phyloP scores from a whole-genome alignment of 2,113 vertebrate genomes.

The Alectura lathami region DNA sequence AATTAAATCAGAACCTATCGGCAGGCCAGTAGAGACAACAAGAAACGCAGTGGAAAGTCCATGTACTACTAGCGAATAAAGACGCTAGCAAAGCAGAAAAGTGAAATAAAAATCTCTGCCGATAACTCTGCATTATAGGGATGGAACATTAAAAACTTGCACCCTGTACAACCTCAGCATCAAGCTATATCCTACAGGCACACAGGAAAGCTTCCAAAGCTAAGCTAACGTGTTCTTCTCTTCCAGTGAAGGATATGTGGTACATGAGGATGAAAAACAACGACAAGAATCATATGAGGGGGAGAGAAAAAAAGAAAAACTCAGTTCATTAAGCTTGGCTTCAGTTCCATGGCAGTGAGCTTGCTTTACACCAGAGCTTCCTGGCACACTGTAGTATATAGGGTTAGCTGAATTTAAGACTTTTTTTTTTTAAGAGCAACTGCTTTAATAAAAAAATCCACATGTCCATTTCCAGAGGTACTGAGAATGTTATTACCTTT shows the following conservation, averaged over 20 bases:
- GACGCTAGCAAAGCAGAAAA: not conserved
- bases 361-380: not conserved
- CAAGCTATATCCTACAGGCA: not conserved
- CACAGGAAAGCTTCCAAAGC: not conserved
- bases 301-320: not conserved
- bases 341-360: not conserved
- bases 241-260: not conserved
- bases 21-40: not conserved
- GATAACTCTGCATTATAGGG: not conserved
- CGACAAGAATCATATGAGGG: not conserved
- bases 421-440: not conserved
- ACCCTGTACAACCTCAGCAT: not conserved
- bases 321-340: not conserved
- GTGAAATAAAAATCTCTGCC: not conserved
- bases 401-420: not conserved
- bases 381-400: not conserved
- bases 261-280: not conserved
- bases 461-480: not conserved
- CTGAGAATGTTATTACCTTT: not conserved
- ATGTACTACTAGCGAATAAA: not conserved
- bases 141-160: not conserved
- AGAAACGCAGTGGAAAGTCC: not conserved
- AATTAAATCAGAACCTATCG: not conserved
- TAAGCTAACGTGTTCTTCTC: not conserved
- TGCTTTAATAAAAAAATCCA: not conserved